phyloP scores from a whole-genome alignment of 2,113 vertebrate genomes.

The Alces alces region DNA sequence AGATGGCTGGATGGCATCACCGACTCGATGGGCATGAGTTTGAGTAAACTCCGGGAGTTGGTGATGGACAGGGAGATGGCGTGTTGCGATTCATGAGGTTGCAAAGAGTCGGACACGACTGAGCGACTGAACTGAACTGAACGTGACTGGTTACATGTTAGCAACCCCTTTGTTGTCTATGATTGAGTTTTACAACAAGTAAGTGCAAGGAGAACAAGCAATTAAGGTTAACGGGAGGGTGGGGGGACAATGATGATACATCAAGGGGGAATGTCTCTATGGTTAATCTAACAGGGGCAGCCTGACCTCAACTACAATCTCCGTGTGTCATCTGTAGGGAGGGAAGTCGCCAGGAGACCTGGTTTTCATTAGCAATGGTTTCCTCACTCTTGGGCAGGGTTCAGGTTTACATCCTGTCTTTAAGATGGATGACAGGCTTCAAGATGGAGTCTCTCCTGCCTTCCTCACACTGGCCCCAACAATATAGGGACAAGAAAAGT shows the following conservation, averaged over 20 bases:
- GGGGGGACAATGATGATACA: not conserved
- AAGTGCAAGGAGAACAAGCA: not conserved
- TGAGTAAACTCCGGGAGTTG: too few relatives aligned
- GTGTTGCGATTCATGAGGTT: too few relatives aligned
- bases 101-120: too few relatives aligned
- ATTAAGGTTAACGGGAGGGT: not conserved
- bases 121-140: too few relatives aligned
- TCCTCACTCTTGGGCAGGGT: not conserved
- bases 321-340: not conserved
- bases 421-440: not conserved
- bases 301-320: not conserved
- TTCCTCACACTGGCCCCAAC: not conserved
- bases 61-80: too few relatives aligned
- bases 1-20: too few relatives aligned
- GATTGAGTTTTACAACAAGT: not conserved
- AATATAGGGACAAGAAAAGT: not conserved
- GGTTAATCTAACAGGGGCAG: not conserved
- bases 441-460: not conserved
- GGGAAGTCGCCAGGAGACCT: not conserved
- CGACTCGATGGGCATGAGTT: too few relatives aligned
- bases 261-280: not conserved
- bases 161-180: not conserved
- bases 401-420: not conserved
- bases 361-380: not conserved
- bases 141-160: not conserved